A percentile compares a stretch with the other conserved stretches of the same genome.
These are phyloP conservation scores for Maniola hyperantus DNA, from an alignment of 2,888 invertebrate species.

Conservation along the genomic window DNA sequence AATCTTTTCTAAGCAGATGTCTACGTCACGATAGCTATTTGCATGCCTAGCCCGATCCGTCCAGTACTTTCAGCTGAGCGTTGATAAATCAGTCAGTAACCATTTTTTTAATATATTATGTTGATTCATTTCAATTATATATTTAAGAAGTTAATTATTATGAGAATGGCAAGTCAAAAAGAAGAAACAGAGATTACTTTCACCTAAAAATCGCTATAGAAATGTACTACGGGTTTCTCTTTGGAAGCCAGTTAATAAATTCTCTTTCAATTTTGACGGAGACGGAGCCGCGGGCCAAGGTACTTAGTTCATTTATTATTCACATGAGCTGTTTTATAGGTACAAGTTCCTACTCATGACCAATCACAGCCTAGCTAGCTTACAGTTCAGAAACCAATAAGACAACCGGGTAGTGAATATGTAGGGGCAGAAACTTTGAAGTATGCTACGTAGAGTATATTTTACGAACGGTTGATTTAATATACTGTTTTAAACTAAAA, in stretches of 20 bases:
- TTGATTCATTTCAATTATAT: too few species aligned
- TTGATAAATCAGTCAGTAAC: too few species aligned
- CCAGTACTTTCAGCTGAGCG: too few species aligned
- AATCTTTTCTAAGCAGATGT: too few species aligned
- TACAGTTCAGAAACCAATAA: not conserved
- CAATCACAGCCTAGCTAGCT: slow-evolving; percentile 6
- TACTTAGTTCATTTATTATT: slow-evolving; percentile 24
- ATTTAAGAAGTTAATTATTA: too few species aligned
- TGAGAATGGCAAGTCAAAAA: not conserved
- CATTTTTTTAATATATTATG: too few species aligned
- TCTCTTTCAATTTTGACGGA: slow-evolving; percentile 24
- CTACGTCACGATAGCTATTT: too few species aligned
- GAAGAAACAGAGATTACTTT: not conserved
- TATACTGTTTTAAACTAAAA: too few species aligned
- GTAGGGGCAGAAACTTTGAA: too few species aligned
- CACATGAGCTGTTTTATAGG: slow-evolving; percentile 23
- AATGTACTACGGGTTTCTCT: slow-evolving; percentile 5
- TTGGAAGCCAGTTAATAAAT: slow-evolving; percentile 23
- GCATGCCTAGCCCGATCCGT: too few species aligned
- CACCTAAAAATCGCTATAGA: slow-evolving; percentile 5
- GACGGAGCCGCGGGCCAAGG: slow-evolving; percentile 18
- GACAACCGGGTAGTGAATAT: not conserved
- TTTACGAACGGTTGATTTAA: too few species aligned
- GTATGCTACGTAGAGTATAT: too few species aligned
- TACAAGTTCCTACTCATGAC: slow-evolving; percentile 24